phyloP scores from a whole-genome alignment of 2,113 vertebrate genomes.

The Anarhynchus alexandrinus region DNA sequence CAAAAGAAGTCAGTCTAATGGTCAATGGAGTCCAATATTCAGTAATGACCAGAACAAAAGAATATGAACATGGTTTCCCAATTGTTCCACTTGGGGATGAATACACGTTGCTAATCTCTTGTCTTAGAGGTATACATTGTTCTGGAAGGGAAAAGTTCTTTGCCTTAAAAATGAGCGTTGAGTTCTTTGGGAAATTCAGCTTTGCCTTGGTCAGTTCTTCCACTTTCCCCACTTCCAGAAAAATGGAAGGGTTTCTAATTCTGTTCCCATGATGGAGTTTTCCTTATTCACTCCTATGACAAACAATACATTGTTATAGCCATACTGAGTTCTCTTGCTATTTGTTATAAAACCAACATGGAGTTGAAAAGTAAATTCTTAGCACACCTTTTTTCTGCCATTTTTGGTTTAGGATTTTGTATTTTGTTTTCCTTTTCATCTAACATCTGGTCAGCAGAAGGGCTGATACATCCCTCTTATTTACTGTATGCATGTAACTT shows the following conservation, averaged over 20 bases:
- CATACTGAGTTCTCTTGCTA: not conserved
- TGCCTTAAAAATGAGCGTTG: not conserved
- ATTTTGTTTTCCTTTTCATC: constrained; percentile 19
- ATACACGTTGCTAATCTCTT: not conserved
- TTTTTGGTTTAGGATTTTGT: not conserved
- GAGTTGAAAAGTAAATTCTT: constrained; percentile 21
- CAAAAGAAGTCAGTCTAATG: not conserved
- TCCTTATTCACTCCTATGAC: not conserved
- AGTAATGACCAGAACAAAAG: not conserved
- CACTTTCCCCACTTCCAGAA: not conserved
- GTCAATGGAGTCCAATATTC: not conserved
- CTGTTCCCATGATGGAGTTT: not conserved
- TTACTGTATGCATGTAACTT: constrained; percentile 63
- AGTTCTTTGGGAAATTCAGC: not conserved
- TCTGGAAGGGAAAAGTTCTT: not conserved
- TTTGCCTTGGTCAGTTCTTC: not conserved
- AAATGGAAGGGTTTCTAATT: not conserved
- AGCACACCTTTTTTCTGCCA: not conserved
- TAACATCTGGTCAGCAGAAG: constrained; percentile 83
- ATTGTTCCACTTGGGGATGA: not conserved
- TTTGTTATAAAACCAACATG: not conserved
- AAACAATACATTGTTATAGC: not conserved
- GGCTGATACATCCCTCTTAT: constrained; percentile 34
- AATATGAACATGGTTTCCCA: not conserved
- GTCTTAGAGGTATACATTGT: not conserved